Conservation (phyloP, 1,140 invertebrate genomes). For the Drosophila triauraria region DNA sequence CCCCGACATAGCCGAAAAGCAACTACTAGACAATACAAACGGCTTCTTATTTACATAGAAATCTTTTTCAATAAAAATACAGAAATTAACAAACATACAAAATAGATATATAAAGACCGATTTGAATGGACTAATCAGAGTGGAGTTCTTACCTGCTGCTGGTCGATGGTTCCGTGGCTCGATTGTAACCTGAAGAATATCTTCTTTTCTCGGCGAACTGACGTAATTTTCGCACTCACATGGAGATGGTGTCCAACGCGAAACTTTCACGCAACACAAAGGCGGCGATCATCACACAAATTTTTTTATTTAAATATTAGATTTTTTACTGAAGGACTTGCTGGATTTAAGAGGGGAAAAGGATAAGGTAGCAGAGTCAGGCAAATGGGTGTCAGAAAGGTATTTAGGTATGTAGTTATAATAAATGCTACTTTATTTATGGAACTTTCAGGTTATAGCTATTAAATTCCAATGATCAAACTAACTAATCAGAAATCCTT, state of each 20-base stretch:
- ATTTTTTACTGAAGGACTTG: slow-evolving; percentile 15
- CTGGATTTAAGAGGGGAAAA: neutral
- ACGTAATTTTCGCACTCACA: slow-evolving; percentile 44
- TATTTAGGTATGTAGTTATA: too few species aligned
- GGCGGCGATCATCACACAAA: slow-evolving; percentile 33
- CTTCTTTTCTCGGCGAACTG: slow-evolving; percentile 28
- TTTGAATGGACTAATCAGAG: slow-evolving; percentile 48
- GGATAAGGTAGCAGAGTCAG: slow-evolving; percentile 2
- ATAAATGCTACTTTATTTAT: too few species aligned
- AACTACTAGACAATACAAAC: slow-evolving; percentile 53
- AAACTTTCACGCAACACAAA: slow-evolving; percentile 23
- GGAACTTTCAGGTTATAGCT: neutral
- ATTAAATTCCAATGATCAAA: neutral
- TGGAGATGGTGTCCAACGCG: slow-evolving; percentile 8
- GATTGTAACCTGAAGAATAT: slow-evolving; percentile 29
- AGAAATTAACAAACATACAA: slow-evolving; percentile 11
- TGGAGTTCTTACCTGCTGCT: slow-evolving; percentile 49
- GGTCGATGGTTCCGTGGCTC: slow-evolving; percentile 11
- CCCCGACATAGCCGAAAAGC: slow-evolving; percentile 39
- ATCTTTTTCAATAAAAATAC: slow-evolving; percentile 31
- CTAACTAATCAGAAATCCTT: neutral
- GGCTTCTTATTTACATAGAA: slow-evolving; percentile 48
- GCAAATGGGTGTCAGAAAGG: slow-evolving; percentile 10
- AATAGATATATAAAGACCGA: slow-evolving; percentile 14
- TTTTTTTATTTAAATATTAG: slow-evolving; percentile 7